Conservation (phyloP, 2,113 vertebrate species). For the Oncorhynchus gorbuscha region DNA sequence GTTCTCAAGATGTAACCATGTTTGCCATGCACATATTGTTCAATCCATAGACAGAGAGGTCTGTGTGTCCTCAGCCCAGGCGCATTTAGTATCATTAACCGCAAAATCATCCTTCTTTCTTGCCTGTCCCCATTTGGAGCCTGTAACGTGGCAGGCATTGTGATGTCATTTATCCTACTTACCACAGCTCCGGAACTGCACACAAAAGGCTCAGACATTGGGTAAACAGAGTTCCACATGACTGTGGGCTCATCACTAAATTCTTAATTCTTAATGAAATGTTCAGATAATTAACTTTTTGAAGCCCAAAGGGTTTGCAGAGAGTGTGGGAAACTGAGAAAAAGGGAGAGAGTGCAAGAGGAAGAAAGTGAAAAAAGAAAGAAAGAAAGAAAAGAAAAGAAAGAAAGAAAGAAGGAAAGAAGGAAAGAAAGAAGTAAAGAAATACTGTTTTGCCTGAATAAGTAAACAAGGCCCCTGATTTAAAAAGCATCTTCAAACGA, state of each 20-base stretch:
- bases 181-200: conserved; percentile 21
- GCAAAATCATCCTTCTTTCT: conserved; percentile 8
- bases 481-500: background rate
- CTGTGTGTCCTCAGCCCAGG: conserved; percentile 8
- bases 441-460: background rate
- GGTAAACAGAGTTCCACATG: conserved; percentile 54
- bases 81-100: conserved; percentile 12
- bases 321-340: background rate
- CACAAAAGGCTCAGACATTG: conserved; percentile 23
- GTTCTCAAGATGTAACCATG: background rate
- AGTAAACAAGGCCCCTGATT: conserved; percentile 14
- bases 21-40: background rate
- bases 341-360: background rate
- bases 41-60: background rate
- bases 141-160: conserved; percentile 22
- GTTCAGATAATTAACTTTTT: conserved; percentile 25
- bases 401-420: background rate
- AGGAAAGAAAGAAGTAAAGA: background rate
- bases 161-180: conserved; percentile 51
- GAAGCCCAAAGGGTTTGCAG: background rate
- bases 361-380: no score
- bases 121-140: conserved; percentile 4
- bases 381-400: background rate
- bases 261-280: conserved; percentile 36
- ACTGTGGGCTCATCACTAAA: conserved; percentile 50